These are phyloP conservation scores for Paragorgia papillata DNA, from an alignment of 92 coral and sea anemone genomes.

Conservation along the genomic window DNA sequence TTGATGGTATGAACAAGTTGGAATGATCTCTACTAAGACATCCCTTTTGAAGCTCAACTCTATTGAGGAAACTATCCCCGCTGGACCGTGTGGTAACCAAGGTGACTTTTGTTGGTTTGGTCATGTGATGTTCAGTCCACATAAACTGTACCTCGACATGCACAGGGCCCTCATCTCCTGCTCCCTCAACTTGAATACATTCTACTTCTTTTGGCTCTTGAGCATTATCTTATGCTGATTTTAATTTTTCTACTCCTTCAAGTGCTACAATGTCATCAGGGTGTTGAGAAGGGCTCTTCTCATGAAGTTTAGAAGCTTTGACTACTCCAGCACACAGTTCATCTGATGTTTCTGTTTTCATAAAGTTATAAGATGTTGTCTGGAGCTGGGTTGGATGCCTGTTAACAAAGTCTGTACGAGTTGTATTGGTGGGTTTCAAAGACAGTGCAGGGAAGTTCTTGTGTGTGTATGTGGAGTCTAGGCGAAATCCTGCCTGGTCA, in stretches of 20 bases:
- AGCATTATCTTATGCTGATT: background rate
- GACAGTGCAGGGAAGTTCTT: constrained; percentile 46
- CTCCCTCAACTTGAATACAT: constrained; percentile 54
- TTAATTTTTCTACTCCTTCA: background rate
- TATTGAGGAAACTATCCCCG: constrained; percentile 56
- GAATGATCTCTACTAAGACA: too few relatives aligned
- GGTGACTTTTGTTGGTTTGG: constrained; percentile 39
- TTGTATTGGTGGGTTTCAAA: constrained; percentile 39
- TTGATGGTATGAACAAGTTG: constrained; percentile 60
- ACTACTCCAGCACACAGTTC: constrained; percentile 42
- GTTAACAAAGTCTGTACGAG: constrained; percentile 53
- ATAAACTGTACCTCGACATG: too few relatives aligned
- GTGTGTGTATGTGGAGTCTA: constrained; percentile 58
- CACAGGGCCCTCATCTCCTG: constrained; percentile 55
- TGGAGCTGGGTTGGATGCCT: constrained; percentile 52
- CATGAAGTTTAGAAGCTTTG: constrained; percentile 32
- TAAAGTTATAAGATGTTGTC: constrained; percentile 35
- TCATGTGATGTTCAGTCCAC: constrained; percentile 52
- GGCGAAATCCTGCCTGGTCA: too few relatives aligned
- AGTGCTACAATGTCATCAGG: constrained; percentile 9
- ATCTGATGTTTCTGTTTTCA: constrained; percentile 33
- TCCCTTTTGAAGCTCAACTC: constrained; percentile 54
- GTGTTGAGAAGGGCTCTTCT: constrained; percentile 49
- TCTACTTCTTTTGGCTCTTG: constrained; percentile 28
- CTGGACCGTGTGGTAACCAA: constrained; percentile 58